Percentiles rank a stretch among this genome's conserved stretches.
phyloP scores from a whole-genome alignment of 2,113 vertebrate genomes.

The Rhinopomastus cyanomelas region DNA sequence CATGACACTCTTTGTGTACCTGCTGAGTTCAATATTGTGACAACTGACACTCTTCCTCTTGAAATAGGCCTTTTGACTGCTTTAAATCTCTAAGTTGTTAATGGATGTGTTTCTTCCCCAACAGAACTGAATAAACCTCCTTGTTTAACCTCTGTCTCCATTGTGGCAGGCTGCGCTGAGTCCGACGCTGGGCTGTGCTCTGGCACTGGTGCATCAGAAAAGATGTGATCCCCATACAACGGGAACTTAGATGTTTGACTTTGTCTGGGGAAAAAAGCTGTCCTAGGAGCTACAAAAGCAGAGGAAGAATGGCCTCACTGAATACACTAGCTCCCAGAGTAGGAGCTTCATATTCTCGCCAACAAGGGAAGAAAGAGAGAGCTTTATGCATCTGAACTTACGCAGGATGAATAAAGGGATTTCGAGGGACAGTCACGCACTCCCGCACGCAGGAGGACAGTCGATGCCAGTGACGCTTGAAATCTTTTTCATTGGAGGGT shows the following conservation, averaged over 20 bases:
- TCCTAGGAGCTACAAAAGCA: slow-evolving; percentile 62
- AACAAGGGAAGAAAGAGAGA: not conserved
- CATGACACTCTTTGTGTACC: slow-evolving; percentile 58
- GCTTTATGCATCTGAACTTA: not conserved
- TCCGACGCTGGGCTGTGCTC: not conserved
- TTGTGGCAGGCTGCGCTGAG: slow-evolving; percentile 25
- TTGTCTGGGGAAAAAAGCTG: slow-evolving; percentile 52
- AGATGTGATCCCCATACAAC: slow-evolving; percentile 32
- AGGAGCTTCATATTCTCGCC: slow-evolving; percentile 24
- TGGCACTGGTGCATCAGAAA: slow-evolving; percentile 23
- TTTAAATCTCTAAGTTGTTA: slow-evolving; percentile 51
- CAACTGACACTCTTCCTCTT: slow-evolving; percentile 57
- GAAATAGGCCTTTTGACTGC: slow-evolving; percentile 65
- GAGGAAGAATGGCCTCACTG: slow-evolving; percentile 50
- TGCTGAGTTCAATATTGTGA: slow-evolving; percentile 65
- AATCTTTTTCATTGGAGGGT: not conserved
- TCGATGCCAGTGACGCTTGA: not conserved
- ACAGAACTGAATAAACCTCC: slow-evolving; percentile 62
- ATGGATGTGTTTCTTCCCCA: slow-evolving; percentile 60
- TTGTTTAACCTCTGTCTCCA: slow-evolving; percentile 62
- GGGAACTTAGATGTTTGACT: slow-evolving; percentile 58
- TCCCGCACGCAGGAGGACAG: not conserved
- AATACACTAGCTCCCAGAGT: not conserved
- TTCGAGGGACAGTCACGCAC: not conserved
- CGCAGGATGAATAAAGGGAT: not conserved